Evolutionary conservation across 2,797 vertebrate species (phyloP).

Genomic region (Neomorphus geoffroyi): DNA sequence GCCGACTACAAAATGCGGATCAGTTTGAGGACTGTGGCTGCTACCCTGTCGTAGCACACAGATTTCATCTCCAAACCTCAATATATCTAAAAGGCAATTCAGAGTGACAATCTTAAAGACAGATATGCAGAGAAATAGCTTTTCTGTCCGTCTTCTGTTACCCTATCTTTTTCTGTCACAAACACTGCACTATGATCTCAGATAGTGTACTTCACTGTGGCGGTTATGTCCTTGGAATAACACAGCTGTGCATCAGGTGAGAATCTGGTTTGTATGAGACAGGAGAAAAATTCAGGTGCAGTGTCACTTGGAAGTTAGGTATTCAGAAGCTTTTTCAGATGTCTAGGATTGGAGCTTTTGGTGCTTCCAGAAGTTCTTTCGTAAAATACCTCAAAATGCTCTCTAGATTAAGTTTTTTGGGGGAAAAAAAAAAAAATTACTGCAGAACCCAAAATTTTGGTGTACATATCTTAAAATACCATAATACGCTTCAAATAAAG

Average conservation of each 20-base stretch:
- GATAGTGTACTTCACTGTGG: neutral
- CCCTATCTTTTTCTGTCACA: neutral
- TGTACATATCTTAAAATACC: neutral
- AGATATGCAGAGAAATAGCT: neutral
- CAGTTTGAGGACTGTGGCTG: neutral
- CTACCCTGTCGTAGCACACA: neutral
- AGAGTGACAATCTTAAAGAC: neutral
- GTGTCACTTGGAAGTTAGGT: neutral
- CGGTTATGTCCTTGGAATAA: neutral
- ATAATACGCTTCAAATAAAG: neutral
- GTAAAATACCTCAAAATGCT: neutral
- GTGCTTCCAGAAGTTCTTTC: neutral
- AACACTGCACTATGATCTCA: neutral
- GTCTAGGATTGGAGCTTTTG: neutral
- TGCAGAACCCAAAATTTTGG: neutral
- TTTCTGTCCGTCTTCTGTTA: neutral
- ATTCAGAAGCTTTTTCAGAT: neutral
- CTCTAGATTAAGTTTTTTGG: neutral
- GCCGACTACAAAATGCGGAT: neutral
- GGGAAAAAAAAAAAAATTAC: neutral
- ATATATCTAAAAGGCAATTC: neutral
- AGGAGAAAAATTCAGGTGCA: neutral
- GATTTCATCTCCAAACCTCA: neutral
- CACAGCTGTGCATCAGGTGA: neutral
- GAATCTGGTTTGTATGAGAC: neutral